Evolutionary conservation across 2,797 vertebrate species (phyloP).

Genomic region (Xenops minutus): DNA sequence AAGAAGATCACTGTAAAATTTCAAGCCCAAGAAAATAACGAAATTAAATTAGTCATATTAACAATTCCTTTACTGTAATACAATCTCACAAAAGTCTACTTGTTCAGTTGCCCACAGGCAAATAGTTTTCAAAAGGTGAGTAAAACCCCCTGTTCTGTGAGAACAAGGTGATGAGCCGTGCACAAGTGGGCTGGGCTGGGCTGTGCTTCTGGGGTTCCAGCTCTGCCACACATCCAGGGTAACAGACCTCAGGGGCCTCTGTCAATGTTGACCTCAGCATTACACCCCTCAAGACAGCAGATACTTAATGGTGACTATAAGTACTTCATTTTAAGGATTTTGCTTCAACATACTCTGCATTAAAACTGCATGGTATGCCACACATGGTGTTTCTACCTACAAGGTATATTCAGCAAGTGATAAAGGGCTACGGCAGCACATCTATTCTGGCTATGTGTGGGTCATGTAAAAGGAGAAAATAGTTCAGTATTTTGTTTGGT

Average conservation of each 20-base stretch:
- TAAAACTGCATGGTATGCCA: accelerated
- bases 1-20: not conserved
- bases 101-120: not conserved
- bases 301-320: accelerated
- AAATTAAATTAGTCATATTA: not conserved
- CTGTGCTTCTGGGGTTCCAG: not conserved
- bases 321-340: not conserved
- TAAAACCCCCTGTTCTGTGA: not conserved
- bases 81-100: not conserved
- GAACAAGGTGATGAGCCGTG: not conserved
- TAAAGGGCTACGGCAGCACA: not conserved
- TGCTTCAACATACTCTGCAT: not conserved
- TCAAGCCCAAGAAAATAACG: not conserved
- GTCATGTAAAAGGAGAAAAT: not conserved
- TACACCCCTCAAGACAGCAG: not conserved
- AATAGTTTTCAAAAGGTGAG: conserved; percentile 7
- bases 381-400: accelerated
- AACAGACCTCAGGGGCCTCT: not conserved
- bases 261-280: not conserved
- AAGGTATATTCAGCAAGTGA: accelerated
- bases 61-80: not conserved
- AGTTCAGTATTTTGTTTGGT: accelerated
- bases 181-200: not conserved
- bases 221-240: no score
- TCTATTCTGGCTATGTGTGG: accelerated